Evolutionary conservation across 2,797 vertebrate genomes (phyloP).

Genomic region (Mormyrops attenuatus): DNA sequence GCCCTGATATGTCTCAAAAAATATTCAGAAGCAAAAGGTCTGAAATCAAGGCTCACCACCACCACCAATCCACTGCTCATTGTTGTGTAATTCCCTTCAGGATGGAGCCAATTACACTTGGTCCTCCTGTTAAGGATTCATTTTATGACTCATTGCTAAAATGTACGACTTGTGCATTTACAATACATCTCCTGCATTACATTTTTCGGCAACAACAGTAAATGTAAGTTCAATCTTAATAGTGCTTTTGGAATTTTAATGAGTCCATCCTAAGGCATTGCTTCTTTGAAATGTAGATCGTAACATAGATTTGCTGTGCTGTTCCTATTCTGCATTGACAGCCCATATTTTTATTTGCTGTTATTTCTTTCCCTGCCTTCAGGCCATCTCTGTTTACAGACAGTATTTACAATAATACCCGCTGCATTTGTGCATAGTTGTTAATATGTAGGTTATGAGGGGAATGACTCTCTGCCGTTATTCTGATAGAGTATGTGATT

Average conservation of each 20-base stretch:
- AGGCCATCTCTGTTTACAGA: background rate
- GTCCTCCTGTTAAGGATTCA: background rate
- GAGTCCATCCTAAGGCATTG: background rate
- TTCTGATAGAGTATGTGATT: background rate
- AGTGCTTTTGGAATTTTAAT: background rate
- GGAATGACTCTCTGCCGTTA: background rate
- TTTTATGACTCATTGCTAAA: conserved; percentile 12
- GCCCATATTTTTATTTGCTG: background rate
- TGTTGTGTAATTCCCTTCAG: background rate
- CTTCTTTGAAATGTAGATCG: background rate
- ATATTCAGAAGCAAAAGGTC: background rate
- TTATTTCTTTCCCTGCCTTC: background rate
- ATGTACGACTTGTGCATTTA: background rate
- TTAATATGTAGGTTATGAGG: background rate
- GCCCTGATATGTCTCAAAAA: background rate
- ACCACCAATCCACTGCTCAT: background rate
- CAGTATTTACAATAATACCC: background rate
- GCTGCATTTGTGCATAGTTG: background rate
- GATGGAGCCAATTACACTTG: background rate
- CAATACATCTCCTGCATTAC: background rate
- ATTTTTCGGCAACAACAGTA: background rate
- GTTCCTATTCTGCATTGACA: conserved; percentile 3
- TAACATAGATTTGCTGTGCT: background rate
- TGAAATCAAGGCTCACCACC: background rate
- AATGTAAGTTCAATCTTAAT: background rate